Percentiles rank a stretch among this genome's conserved stretches.
Evolutionary conservation across 2,797 vertebrate species (phyloP).

Genomic region (Cottoperca gobio): DNA sequence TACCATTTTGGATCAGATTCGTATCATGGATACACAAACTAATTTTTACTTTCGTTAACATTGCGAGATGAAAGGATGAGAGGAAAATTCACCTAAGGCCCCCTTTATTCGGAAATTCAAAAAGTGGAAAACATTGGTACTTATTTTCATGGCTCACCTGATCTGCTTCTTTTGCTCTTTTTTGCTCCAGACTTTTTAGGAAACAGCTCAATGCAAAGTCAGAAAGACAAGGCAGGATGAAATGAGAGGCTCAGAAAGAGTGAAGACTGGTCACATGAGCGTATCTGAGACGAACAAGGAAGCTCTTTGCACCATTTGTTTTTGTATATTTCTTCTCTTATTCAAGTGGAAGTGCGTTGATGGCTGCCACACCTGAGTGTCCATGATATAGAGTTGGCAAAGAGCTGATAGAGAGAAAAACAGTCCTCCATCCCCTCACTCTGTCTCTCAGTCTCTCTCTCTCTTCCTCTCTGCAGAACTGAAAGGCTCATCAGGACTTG

Average conservation of each 20-base stretch:
- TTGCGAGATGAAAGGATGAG: too few species aligned
- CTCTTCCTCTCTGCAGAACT: slow-evolving; percentile 81
- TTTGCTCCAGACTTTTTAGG: not conserved
- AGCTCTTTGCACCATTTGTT: slow-evolving; percentile 44
- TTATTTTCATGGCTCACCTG: too few species aligned
- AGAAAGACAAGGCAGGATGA: not conserved
- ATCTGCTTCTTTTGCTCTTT: too few species aligned
- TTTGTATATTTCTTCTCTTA: slow-evolving; percentile 53
- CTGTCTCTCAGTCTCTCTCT: slow-evolving; percentile 58
- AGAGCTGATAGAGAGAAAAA: slow-evolving; percentile 85
- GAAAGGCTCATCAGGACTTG: slow-evolving; percentile 99
- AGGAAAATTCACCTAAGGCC: too few species aligned
- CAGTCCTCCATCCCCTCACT: slow-evolving; percentile 50
- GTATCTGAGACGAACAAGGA: slow-evolving; percentile 27
- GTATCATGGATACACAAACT: too few species aligned
- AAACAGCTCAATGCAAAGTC: not conserved
- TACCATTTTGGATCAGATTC: too few species aligned
- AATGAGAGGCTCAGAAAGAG: slow-evolving; percentile 9
- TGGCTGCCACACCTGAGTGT: slow-evolving; percentile 87
- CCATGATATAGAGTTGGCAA: slow-evolving; percentile 91
- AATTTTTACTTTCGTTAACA: too few species aligned
- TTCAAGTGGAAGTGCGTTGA: slow-evolving; percentile 87
- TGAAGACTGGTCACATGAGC: slow-evolving; percentile 37
- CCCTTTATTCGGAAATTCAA: too few species aligned
- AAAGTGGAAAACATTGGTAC: too few species aligned